Conservation (phyloP, 2,113 vertebrate genomes). For the Mustela nigripes region DNA sequence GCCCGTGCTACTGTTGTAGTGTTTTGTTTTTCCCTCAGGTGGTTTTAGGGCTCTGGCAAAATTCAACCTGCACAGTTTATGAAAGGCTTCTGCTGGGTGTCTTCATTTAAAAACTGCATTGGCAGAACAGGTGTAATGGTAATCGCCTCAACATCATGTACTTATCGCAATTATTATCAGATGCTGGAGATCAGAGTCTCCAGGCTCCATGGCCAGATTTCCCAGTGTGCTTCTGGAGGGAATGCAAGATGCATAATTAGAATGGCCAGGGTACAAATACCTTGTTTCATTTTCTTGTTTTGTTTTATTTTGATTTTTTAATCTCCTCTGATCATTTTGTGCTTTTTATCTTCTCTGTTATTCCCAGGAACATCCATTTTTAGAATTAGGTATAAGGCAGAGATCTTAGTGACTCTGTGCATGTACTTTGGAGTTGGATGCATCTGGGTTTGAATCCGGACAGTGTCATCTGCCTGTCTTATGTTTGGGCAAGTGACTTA, state of each 20-base stretch:
- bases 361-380: background rate
- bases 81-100: background rate
- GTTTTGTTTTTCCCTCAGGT: background rate
- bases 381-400: background rate
- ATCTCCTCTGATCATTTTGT: background rate
- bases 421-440: background rate
- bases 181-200: background rate
- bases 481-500: background rate
- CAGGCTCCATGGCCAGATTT: accelerated
- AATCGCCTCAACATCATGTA: background rate
- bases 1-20: background rate
- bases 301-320: background rate
- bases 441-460: background rate
- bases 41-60: background rate
- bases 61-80: background rate
- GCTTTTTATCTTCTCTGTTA: background rate
- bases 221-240: too few relatives aligned
- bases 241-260: background rate
- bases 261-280: background rate
- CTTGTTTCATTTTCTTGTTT: background rate
- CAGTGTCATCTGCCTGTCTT: background rate
- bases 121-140: background rate
- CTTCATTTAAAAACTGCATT: background rate
- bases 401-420: background rate
- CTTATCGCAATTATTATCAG: background rate